Evolutionary conservation across 2,888 invertebrate genomes (phyloP).

Genomic region (Callyntrura guangdongensis): DNA sequence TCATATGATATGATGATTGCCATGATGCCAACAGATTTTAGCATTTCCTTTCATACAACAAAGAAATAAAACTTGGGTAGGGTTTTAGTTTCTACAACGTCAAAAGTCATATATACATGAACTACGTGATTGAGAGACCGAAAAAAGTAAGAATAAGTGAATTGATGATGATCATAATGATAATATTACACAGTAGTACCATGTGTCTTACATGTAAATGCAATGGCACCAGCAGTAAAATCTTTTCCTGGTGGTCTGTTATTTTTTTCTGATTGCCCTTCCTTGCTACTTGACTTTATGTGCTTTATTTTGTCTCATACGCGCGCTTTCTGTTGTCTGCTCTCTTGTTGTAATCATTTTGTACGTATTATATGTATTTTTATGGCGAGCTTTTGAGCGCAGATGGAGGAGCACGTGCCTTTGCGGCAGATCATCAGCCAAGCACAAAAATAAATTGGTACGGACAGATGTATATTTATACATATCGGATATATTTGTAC

Average conservation of each 20-base stretch:
- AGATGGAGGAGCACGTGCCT: slow-evolving; percentile 69
- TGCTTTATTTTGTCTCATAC: too few species aligned
- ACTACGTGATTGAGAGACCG: slow-evolving; percentile 73
- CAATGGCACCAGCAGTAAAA: background rate
- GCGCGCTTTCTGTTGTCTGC: slow-evolving; percentile 23
- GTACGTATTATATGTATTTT: slow-evolving; percentile 24
- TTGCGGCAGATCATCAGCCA: slow-evolving; percentile 77
- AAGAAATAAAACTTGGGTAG: slow-evolving; percentile 29
- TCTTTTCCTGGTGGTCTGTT: slow-evolving; percentile 69
- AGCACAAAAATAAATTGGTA: slow-evolving; percentile 78
- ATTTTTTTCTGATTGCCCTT: slow-evolving; percentile 45
- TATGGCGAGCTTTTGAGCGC: slow-evolving; percentile 43
- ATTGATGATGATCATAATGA: slow-evolving; percentile 52
- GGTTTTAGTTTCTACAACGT: slow-evolving; percentile 57
- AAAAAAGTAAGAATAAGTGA: slow-evolving; percentile 68
- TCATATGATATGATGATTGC: slow-evolving; percentile 56
- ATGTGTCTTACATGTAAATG: slow-evolving; percentile 1
- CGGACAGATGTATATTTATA: slow-evolving; percentile 48
- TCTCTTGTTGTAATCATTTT: slow-evolving; percentile 59
- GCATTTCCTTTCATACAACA: slow-evolving; percentile 26
- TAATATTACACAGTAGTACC: background rate
- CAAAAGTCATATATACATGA: slow-evolving; percentile 61
- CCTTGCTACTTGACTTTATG: slow-evolving; percentile 55
- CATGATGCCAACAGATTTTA: slow-evolving; percentile 61
- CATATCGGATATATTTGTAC: slow-evolving; percentile 31